Conservation (phyloP, 30 jellyfish, hydroid and myxozoan genomes). For the Pseudorhiza aurosa region DNA sequence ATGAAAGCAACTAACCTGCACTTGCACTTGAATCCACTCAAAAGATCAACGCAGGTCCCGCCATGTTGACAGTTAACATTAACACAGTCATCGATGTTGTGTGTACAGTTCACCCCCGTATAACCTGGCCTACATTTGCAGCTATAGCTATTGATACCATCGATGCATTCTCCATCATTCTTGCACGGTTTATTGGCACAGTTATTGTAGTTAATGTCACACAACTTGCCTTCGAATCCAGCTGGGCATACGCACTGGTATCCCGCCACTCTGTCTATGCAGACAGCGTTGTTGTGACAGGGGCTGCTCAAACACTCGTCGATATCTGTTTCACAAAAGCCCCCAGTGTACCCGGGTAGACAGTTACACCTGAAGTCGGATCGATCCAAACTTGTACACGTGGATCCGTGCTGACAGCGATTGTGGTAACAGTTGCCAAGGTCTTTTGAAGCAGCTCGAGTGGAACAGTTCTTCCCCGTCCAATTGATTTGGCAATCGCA, state of each 20-base stretch:
- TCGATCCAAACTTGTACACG: conserved; percentile 44
- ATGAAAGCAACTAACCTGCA: conserved; percentile 95
- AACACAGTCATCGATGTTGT: conserved; percentile 80
- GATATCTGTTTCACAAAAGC: conserved; percentile 79
- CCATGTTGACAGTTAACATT: conserved; percentile 87
- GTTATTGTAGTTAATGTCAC: conserved; percentile 73
- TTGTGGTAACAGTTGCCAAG: conserved; percentile 63
- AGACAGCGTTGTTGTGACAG: conserved; percentile 72
- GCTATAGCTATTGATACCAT: conserved; percentile 53
- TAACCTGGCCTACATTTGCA: conserved; percentile 82
- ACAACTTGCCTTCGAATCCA: conserved; percentile 79
- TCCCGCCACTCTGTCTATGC: conserved; percentile 83
- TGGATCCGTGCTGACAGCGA: conserved; percentile 80
- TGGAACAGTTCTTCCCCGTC: conserved; percentile 86
- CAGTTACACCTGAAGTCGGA: conserved; percentile 68
- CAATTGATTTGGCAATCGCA: conserved; percentile 78
- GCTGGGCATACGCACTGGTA: conserved; percentile 84
- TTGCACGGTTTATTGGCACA: conserved; percentile 69
- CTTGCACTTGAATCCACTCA: conserved; percentile 65
- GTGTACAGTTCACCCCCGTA: conserved; percentile 88
- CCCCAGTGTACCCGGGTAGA: conserved; percentile 84
- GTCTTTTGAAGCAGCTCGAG: neutral
- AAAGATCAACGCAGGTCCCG: conserved; percentile 79
- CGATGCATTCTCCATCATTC: conserved; percentile 79
- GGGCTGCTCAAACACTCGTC: conserved; percentile 73